Evolutionary conservation across 2,888 invertebrate genomes (phyloP).

Genomic region (Tricholauxania praeusta): DNA sequence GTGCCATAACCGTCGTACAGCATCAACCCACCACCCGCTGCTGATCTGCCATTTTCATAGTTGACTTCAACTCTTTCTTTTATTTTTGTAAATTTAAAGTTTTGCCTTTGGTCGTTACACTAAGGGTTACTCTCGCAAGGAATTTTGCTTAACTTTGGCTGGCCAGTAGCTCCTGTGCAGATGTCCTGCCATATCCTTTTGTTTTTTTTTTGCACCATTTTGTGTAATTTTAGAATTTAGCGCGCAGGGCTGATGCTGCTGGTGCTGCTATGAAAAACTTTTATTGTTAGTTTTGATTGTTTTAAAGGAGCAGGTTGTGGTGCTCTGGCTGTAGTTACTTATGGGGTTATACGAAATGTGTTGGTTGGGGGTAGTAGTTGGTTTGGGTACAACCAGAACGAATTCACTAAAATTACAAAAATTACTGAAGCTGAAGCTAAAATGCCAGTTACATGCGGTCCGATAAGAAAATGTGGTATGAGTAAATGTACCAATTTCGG

Average conservation of each 20-base stretch:
- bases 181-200: constrained; percentile 16
- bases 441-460: constrained; percentile 44
- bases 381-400: constrained; percentile 7
- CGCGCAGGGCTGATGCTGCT: constrained; percentile 1
- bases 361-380: background rate
- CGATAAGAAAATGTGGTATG: constrained; percentile 21
- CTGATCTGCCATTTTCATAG: constrained; percentile 1
- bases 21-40: background rate
- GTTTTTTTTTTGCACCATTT: constrained; percentile 18
- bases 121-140: constrained; percentile 21
- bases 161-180: constrained; percentile 14
- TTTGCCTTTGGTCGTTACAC: constrained; percentile 1
- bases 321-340: background rate
- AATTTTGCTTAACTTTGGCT: background rate
- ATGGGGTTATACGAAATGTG: background rate
- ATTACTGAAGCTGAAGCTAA: constrained; percentile 40
- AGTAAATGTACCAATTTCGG: too few relatives aligned
- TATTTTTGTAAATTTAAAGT: constrained; percentile 6
- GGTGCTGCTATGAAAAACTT: constrained; percentile 36
- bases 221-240: constrained; percentile 25
- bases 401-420: constrained; percentile 32
- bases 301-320: constrained; percentile 18
- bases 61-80: background rate
- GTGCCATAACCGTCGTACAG: background rate
- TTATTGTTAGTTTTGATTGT: constrained; percentile 47